phyloP scores from a whole-genome alignment of 2,888 invertebrate genomes.

The Gasteruption jaculator region DNA sequence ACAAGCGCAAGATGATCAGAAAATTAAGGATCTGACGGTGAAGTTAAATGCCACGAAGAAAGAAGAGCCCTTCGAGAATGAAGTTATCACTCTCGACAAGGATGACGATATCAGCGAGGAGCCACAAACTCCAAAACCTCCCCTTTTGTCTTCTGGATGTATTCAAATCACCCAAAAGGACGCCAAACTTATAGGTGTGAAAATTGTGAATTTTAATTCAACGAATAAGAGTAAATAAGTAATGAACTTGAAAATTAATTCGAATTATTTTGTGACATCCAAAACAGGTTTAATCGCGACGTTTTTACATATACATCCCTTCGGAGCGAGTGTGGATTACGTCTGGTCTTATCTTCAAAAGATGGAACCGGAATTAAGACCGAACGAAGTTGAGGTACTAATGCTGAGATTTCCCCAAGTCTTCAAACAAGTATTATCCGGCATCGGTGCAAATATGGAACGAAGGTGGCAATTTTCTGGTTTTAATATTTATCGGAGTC shows the following conservation, averaged over 20 bases:
- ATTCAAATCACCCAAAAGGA: conserved; percentile 56
- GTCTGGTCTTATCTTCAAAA: conserved; percentile 88
- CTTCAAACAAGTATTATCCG: conserved; percentile 73
- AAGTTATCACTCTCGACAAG: conserved; percentile 53
- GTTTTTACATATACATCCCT: conserved; percentile 89
- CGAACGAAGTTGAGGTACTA: conserved; percentile 72
- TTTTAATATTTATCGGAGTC: conserved; percentile 52
- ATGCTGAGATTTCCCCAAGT: conserved; percentile 75
- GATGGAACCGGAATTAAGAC: conserved; percentile 66
- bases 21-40: conserved; percentile 54
- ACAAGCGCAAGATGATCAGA: conserved; percentile 56
- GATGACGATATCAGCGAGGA: conserved; percentile 47
- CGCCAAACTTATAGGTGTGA: conserved; percentile 70
- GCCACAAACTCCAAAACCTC: conserved; percentile 40
- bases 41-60: conserved; percentile 47
- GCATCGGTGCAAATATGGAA: conserved; percentile 82
- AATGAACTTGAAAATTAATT: no score
- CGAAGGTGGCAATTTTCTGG: conserved; percentile 83
- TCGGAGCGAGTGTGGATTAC: conserved; percentile 86
- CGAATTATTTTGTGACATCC: no score
- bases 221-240: no score
- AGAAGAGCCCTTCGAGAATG: conserved; percentile 47
- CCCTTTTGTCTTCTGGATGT: conserved; percentile 32
- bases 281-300: conserved; percentile 78
- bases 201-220: neutral